A percentile compares a stretch with the other conserved stretches of the same genome.
These are phyloP conservation scores for Drosophila ficusphila DNA, from an alignment of 1,140 invertebrate genomes.

Conservation along the genomic window DNA sequence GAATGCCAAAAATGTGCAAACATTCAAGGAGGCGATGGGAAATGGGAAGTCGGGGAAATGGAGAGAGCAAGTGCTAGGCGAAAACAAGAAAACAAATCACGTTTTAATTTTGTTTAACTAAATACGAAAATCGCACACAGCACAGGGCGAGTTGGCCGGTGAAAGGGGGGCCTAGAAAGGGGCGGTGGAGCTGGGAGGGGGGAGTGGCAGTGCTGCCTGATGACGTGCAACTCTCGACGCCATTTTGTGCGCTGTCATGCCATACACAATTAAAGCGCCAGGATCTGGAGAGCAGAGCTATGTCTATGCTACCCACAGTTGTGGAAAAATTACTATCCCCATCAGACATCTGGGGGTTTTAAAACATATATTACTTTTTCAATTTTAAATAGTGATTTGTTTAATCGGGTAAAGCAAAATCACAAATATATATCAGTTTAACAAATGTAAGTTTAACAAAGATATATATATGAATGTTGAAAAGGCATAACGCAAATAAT, in stretches of 20 bases:
- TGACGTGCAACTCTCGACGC: conserved; percentile 80
- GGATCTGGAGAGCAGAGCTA: conserved; percentile 44
- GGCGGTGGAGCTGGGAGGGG: not conserved
- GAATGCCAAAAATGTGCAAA: conserved; percentile 74
- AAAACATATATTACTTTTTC: not conserved
- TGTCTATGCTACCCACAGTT: conserved; percentile 29
- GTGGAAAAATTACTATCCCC: not conserved
- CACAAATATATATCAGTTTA: too few species aligned
- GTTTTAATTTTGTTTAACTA: conserved; percentile 84
- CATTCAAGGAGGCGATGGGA: conserved; percentile 24
- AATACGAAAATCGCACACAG: conserved; percentile 77
- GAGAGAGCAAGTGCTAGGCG: conserved; percentile 59
- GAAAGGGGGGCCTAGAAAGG: not conserved
- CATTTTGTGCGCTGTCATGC: conserved; percentile 81
- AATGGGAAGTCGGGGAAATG: conserved; percentile 9
- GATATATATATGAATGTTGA: too few species aligned
- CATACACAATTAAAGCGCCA: conserved; percentile 79
- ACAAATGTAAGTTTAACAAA: too few species aligned
- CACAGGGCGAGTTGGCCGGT: not conserved
- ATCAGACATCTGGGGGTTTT: not conserved
- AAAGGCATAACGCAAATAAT: too few species aligned
- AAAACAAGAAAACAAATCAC: conserved; percentile 83
- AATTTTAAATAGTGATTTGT: not conserved
- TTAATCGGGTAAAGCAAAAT: not conserved
- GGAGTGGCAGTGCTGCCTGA: conserved; percentile 49